These are phyloP conservation scores for Corythoichthys intestinalis DNA, from an alignment of 2,113 vertebrate species.

Conservation along the genomic window DNA sequence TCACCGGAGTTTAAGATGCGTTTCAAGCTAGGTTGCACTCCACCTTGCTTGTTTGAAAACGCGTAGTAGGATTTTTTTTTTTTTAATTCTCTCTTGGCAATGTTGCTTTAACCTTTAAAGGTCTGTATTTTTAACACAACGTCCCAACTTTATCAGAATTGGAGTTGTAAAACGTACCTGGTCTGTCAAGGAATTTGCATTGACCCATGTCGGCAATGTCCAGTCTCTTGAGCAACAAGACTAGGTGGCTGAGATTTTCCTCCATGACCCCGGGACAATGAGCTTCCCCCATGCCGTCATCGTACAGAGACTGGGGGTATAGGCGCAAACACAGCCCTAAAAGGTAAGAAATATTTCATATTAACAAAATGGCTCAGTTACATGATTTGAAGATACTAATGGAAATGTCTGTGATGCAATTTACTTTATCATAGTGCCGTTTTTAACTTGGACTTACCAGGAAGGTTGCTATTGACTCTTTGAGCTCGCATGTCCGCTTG, in stretches of 20 bases:
- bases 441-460: conserved; percentile 65
- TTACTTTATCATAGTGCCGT: neutral
- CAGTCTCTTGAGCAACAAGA: conserved; percentile 87
- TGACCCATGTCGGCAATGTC: conserved; percentile 83
- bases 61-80: no score
- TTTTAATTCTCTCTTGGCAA: no score
- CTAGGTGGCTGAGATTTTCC: conserved; percentile 83
- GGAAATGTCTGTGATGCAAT: neutral
- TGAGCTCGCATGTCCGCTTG: conserved; percentile 83
- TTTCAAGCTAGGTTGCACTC: no score
- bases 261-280: conserved; percentile 78
- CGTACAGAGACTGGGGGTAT: conserved; percentile 77
- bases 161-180: conserved; percentile 64
- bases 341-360: neutral
- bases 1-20: no score
- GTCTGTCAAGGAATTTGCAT: conserved; percentile 85
- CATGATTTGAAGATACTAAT: neutral
- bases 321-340: conserved; percentile 86
- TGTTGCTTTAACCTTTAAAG: no score
- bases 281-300: conserved; percentile 79
- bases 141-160: no score
- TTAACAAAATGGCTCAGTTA: neutral
- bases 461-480: conserved; percentile 69
- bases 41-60: no score
- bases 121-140: no score